A percentile compares a stretch with the other conserved stretches of the same genome.
These are phyloP conservation scores for Halyomorpha halys DNA, from an alignment of 1,140 invertebrate species.

Conservation along the genomic window DNA sequence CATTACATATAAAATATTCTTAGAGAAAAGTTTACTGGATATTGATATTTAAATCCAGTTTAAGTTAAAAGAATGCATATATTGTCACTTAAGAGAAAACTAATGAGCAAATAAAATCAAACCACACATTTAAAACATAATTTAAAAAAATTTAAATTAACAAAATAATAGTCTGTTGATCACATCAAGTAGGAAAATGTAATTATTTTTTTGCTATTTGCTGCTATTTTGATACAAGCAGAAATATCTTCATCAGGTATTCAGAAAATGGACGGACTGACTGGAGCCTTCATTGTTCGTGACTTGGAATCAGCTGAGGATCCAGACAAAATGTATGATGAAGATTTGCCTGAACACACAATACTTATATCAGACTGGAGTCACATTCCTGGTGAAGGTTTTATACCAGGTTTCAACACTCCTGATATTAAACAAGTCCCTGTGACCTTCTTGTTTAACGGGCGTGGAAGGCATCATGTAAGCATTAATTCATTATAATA, in stretches of 20 bases:
- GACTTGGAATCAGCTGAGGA: slow-evolving; percentile 42
- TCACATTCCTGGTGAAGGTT: slow-evolving; percentile 50
- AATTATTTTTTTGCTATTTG: not conserved
- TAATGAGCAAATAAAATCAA: too few relatives aligned
- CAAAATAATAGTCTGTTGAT: too few relatives aligned
- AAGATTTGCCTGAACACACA: slow-evolving; percentile 56
- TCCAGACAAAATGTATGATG: slow-evolving; percentile 52
- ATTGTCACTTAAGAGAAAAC: too few relatives aligned
- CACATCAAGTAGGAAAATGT: too few relatives aligned
- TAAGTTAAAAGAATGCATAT: too few relatives aligned
- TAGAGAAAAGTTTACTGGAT: too few relatives aligned
- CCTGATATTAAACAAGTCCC: slow-evolving; percentile 42
- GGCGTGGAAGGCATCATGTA: slow-evolving; percentile 38
- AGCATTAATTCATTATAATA: slow-evolving; percentile 36
- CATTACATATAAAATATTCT: too few relatives aligned
- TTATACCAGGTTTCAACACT: slow-evolving; percentile 68
- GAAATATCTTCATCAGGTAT: slow-evolving; percentile 42
- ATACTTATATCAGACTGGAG: slow-evolving; percentile 71
- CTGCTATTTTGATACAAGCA: slow-evolving; percentile 33
- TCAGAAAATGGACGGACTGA: slow-evolving; percentile 70
- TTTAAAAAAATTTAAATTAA: too few relatives aligned
- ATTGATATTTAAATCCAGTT: too few relatives aligned
- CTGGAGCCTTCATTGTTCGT: slow-evolving; percentile 62
- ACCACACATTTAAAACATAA: too few relatives aligned
- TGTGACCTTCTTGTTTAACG: slow-evolving; percentile 45